Base-by-base conservation (phyloP, 2,888 invertebrate species). In the Metopia argyrocephala region DNA sequence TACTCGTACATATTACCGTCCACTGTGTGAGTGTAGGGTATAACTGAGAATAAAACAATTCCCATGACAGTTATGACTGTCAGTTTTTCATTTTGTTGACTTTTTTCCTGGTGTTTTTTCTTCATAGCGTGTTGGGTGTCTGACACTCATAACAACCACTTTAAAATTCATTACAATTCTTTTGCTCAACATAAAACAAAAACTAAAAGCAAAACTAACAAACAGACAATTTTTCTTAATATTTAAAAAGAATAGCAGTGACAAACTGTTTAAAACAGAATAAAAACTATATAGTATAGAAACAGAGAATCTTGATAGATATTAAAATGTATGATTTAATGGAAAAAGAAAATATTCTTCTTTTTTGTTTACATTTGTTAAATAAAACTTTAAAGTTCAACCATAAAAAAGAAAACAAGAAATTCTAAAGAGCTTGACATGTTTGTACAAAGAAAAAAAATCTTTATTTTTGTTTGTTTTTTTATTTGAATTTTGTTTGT, bases 221-320 rank as follows among this genome's bases (percentile, higher is more conserved):
- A 5, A 15, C 20, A 50, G 50, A 50, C 50, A 50, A 12, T 9
- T 21, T 50, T 50, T 50, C 2, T 20, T 7, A 20, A 50, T 20
- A 20, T 50, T 50, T 50, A 20, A n/a, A n/a, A n/a, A n/a, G n/a
- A n/a, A n/a, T n/a, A n/a, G n/a, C n/a, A n/a, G n/a, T n/a, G n/a
- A n/a, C n/a, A n/a, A n/a, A n/a, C n/a, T n/a, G n/a, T n/a, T n/a
- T n/a, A n/a, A n/a, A n/a, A n/a, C n/a, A n/a, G n/a, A n/a, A n/a
- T n/a, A n/a, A n/a, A n/a, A n/a, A n/a, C n/a, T n/a, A n/a, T n/a
- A n/a, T n/a, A n/a, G n/a, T n/a, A n/a, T n/a, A n/a, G n/a, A n/a
- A 54, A 52, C 0, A 25, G 50, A 45, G 45, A 62, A 71, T 62
- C 61, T 62, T 62, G 54, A 71, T 71, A 62, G 54, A 71, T 71